A percentile compares a stretch with the other conserved stretches of the same genome.
These are phyloP conservation scores for Oscheius sp. DNA, from an alignment of 2,888 invertebrate species.

Conservation along the genomic window DNA sequence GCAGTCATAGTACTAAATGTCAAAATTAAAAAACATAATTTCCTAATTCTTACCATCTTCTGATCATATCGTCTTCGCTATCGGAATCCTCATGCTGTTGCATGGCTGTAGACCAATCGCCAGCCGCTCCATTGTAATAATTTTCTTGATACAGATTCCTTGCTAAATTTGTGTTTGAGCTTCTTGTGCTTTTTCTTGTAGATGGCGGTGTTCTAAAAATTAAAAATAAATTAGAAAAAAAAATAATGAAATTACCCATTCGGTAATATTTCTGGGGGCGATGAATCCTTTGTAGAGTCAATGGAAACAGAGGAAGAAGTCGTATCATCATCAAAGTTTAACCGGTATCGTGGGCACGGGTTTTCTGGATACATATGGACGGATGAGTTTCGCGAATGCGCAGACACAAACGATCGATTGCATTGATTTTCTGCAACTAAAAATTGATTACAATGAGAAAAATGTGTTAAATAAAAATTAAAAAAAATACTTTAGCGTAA, in stretches of 20 bases:
- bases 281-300: not conserved
- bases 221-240: not conserved
- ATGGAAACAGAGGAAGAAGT: not conserved
- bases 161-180: not conserved
- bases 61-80: slow-evolving; percentile 19
- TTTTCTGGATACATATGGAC: slow-evolving; percentile 1
- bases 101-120: not conserved
- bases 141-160: not conserved
- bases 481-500: not conserved
- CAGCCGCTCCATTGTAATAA: not conserved
- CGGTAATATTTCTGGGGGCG: not conserved
- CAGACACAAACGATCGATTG: not conserved
- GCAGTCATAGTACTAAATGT: slow-evolving; percentile 22
- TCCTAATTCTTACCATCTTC: slow-evolving; percentile 6
- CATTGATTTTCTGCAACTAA: slow-evolving; percentile 1
- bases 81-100: not conserved
- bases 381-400: not conserved
- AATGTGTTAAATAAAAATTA: not conserved
- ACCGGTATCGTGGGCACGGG: slow-evolving; percentile 17
- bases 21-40: not conserved
- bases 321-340: slow-evolving; percentile 23
- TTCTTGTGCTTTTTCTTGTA: not conserved
- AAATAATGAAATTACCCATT: not conserved
- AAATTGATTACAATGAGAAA: not conserved
- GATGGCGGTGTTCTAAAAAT: slow-evolving; percentile 5